Evolutionary conservation across 2,888 invertebrate genomes (phyloP).

Genomic region (Priocnemis perturbator): DNA sequence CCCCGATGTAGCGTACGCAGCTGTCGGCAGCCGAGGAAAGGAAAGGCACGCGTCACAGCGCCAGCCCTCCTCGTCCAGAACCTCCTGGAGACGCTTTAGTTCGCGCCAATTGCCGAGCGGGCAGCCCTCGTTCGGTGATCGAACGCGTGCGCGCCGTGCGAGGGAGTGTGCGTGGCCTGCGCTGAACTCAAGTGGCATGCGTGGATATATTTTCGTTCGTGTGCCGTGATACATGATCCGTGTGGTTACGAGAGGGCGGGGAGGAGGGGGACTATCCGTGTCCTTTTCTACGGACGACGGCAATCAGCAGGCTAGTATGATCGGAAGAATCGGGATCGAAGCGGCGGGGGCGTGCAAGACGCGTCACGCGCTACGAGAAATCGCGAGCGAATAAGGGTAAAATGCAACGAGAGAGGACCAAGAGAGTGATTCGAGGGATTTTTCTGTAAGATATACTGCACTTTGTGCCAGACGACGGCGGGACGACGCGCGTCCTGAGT

Average conservation of each 20-base stretch:
- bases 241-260: constrained; percentile 7
- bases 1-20: constrained; percentile 68
- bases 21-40: constrained; percentile 65
- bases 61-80: constrained; percentile 70
- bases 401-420: constrained; percentile 32
- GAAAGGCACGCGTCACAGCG: constrained; percentile 65
- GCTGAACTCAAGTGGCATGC: constrained; percentile 38
- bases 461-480: constrained; percentile 9
- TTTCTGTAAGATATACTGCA: constrained; percentile 4
- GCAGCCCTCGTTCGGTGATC: constrained; percentile 19
- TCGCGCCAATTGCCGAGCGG: constrained; percentile 29
- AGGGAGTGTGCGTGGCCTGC: too few relatives aligned
- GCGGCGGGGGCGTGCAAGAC: too few relatives aligned
- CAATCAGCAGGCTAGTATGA: too few relatives aligned
- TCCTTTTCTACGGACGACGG: neutral
- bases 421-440: constrained; percentile 33
- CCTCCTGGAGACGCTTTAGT: constrained; percentile 71
- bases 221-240: constrained; percentile 30
- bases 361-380: too few relatives aligned
- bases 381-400: neutral
- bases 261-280: neutral
- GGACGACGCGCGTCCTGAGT: too few relatives aligned
- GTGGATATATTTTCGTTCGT: constrained; percentile 46
- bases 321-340: too few relatives aligned
- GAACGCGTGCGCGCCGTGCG: neutral